Evolutionary conservation across 2,113 vertebrate species (phyloP), one percentile per base, ranked within the genome.

Genomic region (Lasiurus borealis): DNA sequence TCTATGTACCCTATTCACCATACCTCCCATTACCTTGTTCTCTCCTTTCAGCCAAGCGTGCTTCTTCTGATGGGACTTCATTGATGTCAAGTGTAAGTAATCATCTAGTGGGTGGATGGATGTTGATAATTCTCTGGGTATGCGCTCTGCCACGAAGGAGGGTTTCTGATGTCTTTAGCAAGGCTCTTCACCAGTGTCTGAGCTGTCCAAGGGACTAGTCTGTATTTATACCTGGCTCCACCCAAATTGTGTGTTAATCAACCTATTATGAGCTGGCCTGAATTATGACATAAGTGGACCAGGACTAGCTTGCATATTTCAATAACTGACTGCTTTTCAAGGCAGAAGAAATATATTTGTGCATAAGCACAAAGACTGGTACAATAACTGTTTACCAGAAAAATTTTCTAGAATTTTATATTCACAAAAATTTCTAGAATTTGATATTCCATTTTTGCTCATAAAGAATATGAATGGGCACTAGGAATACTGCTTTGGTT

Each of bases 311-410:
- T 82, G 52, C 93, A 27, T 92, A 91, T 87, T 83, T 93, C 36
- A 78, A 52, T 93, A n/a, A 84, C 2, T 80, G 57, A 87, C 59
- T 77, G 82, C 12, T 93, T 86, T 93, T 76, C 40, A 95, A 95
- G 13, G 48, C 76, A 92, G 27, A 91, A 90, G 36, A 71, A 50
- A 40, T 34, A 85, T 83, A 78, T 73, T 87, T 34, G 31, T 66
- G 16, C 54, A 50, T 48, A 95, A 95, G 19, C 50, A 96, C 52
- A 88, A 94, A 87, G 59, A 93, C 14, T 48, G 13, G 25, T 64
- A 19, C n/a, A 82, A 13, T 46, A 75, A 90, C 31, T n/a, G 5
- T 77, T 93, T 81, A 81, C 12, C 84, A 89, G 16, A 85, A 71
- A 75, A 6, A 8, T 59, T 89, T 88, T n/a, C 31, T 18, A 90